A percentile compares a stretch with the other conserved stretches of the same genome.
Evolutionary conservation across 2,113 vertebrate species (phyloP).

Genomic region (Neomonachus schauinslandi): DNA sequence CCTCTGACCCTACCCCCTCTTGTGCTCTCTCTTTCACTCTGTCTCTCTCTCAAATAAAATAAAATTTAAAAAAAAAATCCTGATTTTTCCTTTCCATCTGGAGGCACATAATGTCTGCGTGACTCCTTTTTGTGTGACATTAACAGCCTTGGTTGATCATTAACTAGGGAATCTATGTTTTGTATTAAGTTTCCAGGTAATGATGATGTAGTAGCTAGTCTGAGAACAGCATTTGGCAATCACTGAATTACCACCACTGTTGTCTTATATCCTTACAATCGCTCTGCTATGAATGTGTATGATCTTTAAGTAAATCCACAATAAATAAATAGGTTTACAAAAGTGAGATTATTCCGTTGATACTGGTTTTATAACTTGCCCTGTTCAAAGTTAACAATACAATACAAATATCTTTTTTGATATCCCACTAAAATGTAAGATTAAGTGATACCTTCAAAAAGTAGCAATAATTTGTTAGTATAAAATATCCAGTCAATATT

Average conservation of each 20-base stretch:
- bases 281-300: not conserved
- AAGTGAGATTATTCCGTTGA: not conserved
- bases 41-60: not conserved
- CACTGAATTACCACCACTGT: not conserved
- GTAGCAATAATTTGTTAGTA: not conserved
- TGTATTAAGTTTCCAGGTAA: too few species aligned
- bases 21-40: too few species aligned
- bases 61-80: not conserved
- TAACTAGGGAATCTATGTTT: too few species aligned
- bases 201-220: too few species aligned
- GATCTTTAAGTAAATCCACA: constrained; percentile 10
- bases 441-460: constrained; percentile 15
- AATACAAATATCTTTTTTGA: constrained; percentile 23
- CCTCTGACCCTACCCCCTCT: too few species aligned
- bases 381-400: not conserved
- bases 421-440: constrained; percentile 15
- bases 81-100: too few species aligned
- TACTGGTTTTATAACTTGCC: not conserved
- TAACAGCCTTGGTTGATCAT: too few species aligned
- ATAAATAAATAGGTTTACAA: constrained; percentile 12
- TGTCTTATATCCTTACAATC: not conserved
- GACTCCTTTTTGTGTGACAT: too few species aligned
- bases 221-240: too few species aligned
- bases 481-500: not conserved
- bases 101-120: too few species aligned